phyloP scores from a whole-genome alignment of 1,140 invertebrate genomes.

The Polyergus mexicanus region DNA sequence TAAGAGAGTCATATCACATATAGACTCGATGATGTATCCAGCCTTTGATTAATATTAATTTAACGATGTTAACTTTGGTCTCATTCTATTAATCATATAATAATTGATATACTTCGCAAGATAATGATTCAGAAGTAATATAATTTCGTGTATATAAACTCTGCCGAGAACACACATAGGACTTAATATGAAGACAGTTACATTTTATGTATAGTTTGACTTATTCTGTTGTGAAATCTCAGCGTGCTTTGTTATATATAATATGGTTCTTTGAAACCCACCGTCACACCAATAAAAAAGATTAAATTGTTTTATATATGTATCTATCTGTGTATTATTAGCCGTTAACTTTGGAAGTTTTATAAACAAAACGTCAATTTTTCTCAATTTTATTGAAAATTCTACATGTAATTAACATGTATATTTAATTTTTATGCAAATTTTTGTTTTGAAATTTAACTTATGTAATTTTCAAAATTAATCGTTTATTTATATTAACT shows the following conservation, averaged over 20 bases:
- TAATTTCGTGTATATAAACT: conserved; percentile 74
- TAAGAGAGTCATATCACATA: conserved; percentile 72
- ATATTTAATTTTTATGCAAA: neutral
- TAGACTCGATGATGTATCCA: conserved; percentile 66
- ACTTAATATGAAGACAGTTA: conserved; percentile 66
- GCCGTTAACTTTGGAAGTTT: conserved; percentile 33
- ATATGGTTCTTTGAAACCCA: conserved; percentile 68
- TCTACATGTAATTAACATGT: neutral
- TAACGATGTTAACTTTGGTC: conserved; percentile 66
- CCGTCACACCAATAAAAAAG: conserved; percentile 71
- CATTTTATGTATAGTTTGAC: conserved; percentile 68
- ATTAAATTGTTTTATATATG: conserved; percentile 72
- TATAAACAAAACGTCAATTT: neutral
- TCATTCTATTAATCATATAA: conserved; percentile 63
- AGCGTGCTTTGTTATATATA: conserved; percentile 66
- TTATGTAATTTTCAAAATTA: neutral
- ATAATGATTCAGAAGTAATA: conserved; percentile 68
- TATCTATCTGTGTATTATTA: conserved; percentile 32
- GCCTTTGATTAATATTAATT: conserved; percentile 67
- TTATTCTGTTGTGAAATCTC: conserved; percentile 64
- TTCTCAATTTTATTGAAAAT: neutral
- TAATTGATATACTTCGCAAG: conserved; percentile 57
- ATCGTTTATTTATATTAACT: conserved; percentile 19
- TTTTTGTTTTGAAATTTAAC: neutral
- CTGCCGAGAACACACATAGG: conserved; percentile 46